Evolutionary conservation across 2,797 vertebrate genomes (phyloP).

Genomic region (Bradypodion pumilum): DNA sequence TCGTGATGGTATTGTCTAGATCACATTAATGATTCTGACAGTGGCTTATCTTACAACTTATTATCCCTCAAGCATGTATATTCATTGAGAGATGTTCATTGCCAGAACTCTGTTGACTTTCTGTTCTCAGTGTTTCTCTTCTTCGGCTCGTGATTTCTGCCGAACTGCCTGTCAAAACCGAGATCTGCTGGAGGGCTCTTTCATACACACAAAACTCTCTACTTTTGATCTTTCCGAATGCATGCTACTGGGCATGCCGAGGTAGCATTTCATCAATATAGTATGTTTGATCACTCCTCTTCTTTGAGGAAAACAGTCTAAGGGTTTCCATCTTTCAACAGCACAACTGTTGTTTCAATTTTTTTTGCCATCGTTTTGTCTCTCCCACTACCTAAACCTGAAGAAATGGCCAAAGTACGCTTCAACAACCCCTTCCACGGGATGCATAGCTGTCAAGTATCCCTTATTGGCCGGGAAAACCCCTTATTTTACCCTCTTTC

Average conservation of each 20-base stretch:
- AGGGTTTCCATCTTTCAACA: neutral
- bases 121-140: neutral
- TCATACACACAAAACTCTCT: neutral
- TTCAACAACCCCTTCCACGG: neutral
- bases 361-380: neutral
- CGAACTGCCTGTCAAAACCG: neutral
- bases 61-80: neutral
- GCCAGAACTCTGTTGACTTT: neutral
- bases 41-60: neutral
- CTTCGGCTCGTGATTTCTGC: neutral
- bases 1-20: neutral
- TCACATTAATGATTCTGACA: neutral
- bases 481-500: too few species aligned
- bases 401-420: neutral
- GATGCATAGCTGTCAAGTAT: too few species aligned
- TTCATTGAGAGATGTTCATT: neutral
- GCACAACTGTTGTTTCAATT: neutral
- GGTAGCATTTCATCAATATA: conserved; percentile 21
- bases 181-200: neutral
- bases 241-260: neutral
- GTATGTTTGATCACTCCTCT: conserved; percentile 8
- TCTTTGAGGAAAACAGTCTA: neutral
- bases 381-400: fast-evolving
- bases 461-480: too few species aligned
- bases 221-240: conserved; percentile 23